Evolutionary conservation across 2,113 vertebrate species (phyloP).

Genomic region (Aphelocoma coerulescens): DNA sequence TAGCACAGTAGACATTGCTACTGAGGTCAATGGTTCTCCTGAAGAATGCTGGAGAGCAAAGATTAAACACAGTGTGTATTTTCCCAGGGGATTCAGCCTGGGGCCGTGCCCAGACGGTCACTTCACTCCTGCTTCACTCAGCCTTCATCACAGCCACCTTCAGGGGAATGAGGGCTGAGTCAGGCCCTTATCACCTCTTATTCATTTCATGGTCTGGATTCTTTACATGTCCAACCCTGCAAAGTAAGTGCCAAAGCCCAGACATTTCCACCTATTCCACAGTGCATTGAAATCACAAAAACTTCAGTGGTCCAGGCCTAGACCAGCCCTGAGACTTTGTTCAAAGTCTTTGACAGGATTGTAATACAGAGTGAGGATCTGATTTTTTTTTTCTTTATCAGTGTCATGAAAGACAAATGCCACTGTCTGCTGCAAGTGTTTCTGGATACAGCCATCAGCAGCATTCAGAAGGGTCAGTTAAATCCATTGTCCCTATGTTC

Average conservation of each 20-base stretch:
- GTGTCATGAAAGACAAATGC: not conserved
- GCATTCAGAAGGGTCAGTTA: not conserved
- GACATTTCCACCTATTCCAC: not conserved
- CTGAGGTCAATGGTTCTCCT: slow-evolving; percentile 45
- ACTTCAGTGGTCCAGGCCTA: not conserved
- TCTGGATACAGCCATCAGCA: not conserved
- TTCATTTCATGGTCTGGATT: not conserved
- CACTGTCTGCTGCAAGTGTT: not conserved
- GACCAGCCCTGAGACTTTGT: not conserved
- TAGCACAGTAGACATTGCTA: slow-evolving; percentile 18
- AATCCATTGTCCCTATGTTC: not conserved
- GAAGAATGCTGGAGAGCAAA: slow-evolving; percentile 57
- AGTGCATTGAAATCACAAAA: not conserved
- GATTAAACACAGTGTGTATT: slow-evolving; percentile 15
- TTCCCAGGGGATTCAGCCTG: slow-evolving; percentile 42
- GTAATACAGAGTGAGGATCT: not conserved
- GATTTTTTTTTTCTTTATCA: not conserved
- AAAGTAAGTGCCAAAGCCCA: not conserved
- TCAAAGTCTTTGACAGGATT: not conserved
- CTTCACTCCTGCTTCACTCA: not conserved
- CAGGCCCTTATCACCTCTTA: not conserved
- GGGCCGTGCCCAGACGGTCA: not conserved
- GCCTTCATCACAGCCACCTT: not conserved
- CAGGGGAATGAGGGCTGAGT: not conserved
- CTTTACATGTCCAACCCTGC: not conserved